phyloP scores from a whole-genome alignment of 2,888 invertebrate species.

The Agriotes lineatus region DNA sequence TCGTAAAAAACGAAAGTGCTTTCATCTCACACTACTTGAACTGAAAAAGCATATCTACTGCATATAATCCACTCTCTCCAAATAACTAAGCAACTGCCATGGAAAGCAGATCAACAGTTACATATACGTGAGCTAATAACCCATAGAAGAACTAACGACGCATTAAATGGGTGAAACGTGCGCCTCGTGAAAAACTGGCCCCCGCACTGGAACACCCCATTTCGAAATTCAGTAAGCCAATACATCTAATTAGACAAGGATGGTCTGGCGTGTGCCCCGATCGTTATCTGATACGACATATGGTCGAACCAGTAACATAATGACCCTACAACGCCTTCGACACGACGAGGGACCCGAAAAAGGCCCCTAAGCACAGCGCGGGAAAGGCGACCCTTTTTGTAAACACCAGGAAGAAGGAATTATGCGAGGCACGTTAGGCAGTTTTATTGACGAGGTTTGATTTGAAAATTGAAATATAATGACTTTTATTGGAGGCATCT shows the following conservation, averaged over 20 bases:
- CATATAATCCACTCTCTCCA: no score
- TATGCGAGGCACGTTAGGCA: slow-evolving; percentile 2
- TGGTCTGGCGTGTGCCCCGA: slow-evolving; percentile 48
- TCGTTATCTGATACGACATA: slow-evolving; percentile 51
- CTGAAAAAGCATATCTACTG: no score
- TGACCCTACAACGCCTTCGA: slow-evolving; percentile 35
- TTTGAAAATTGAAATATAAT: slow-evolving; percentile 36
- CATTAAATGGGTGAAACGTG: slow-evolving; percentile 48
- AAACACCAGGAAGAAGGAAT: slow-evolving; percentile 10
- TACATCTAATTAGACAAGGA: slow-evolving; percentile 45
- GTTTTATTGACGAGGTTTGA: slow-evolving; percentile 25
- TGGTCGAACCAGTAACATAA: slow-evolving; percentile 50
- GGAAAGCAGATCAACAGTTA: no score
- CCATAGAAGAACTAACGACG: slow-evolving; percentile 34
- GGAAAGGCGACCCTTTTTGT: neutral
- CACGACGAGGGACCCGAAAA: neutral
- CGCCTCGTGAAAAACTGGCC: slow-evolving; percentile 17
- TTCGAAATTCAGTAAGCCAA: slow-evolving; percentile 45
- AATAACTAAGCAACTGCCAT: no score
- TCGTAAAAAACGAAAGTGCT: no score
- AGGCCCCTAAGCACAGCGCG: neutral
- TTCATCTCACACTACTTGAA: no score
- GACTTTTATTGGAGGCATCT: slow-evolving; percentile 22
- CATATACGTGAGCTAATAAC: no score
- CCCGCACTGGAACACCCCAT: slow-evolving; percentile 10